Evolutionary conservation across 2,888 invertebrate genomes (phyloP).

Genomic region (Anarsia innoxiella): DNA sequence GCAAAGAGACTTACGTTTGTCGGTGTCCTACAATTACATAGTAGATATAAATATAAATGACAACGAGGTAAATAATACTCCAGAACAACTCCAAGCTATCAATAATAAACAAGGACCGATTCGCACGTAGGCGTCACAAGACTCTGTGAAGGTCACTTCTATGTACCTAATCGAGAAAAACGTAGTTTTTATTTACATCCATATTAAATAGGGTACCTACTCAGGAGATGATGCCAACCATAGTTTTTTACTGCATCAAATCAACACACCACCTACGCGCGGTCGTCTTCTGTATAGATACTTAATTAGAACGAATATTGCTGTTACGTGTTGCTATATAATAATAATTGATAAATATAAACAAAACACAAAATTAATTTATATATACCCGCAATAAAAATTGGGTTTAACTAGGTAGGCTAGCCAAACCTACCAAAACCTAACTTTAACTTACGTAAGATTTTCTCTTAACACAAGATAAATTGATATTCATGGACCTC

Average conservation of each 20-base stretch:
- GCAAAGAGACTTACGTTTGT: conserved; percentile 59
- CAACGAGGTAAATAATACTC: conserved; percentile 63
- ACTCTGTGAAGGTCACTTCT: conserved; percentile 43
- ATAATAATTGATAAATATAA: no score
- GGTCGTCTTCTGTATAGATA: conserved; percentile 1
- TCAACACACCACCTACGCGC: no score
- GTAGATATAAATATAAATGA: conserved; percentile 56
- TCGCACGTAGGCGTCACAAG: conserved; percentile 51
- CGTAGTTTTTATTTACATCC: conserved; percentile 5
- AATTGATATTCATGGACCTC: no score
- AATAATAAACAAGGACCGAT: conserved; percentile 54
- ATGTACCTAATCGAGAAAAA: conserved; percentile 14
- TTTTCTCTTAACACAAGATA: no score
- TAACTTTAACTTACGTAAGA: no score
- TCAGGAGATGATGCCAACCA: conserved; percentile 4
- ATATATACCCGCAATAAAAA: no score
- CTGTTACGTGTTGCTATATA: no score
- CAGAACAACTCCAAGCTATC: conserved; percentile 38
- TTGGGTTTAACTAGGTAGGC: no score
- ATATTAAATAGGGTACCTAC: conserved; percentile 8
- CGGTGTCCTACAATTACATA: conserved; percentile 60
- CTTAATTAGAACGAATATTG: background rate
- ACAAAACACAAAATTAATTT: no score
- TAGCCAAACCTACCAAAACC: no score
- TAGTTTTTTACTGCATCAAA: conserved; percentile 6